Evolutionary conservation across 2,888 invertebrate species (phyloP).

Genomic region (Nasonovia ribisnigri): DNA sequence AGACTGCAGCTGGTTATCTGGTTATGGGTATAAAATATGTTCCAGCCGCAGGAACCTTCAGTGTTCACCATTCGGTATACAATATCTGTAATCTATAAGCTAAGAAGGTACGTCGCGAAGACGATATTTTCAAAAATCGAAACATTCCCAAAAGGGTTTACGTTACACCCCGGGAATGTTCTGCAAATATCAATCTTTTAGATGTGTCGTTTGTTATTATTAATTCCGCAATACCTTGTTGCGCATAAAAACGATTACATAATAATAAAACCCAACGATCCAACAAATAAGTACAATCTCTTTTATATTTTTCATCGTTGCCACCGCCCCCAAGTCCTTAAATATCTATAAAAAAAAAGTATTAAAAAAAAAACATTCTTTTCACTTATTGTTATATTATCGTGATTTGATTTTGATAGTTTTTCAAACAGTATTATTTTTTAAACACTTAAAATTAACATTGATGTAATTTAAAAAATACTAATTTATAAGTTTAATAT

Average conservation of each 20-base stretch:
- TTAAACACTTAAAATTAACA: not conserved
- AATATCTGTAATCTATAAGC: not conserved
- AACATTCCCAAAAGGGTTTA: not conserved
- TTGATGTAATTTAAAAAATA: not conserved
- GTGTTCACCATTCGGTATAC: not conserved
- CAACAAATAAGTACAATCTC: slow-evolving; percentile 4
- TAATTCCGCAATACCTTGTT: not conserved
- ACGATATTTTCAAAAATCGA: not conserved
- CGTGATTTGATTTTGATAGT: not conserved
- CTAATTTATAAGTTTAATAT: not conserved
- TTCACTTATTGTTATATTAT: not conserved
- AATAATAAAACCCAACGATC: not conserved
- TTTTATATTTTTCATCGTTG: too few species aligned
- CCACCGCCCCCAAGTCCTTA: not conserved
- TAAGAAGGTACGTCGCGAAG: not conserved
- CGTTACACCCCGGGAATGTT: not conserved
- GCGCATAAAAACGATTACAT: not conserved
- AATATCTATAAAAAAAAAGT: not conserved
- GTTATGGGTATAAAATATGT: not conserved
- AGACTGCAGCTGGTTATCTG: not conserved
- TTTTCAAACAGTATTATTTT: not conserved
- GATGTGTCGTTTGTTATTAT: not conserved
- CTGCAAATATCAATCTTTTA: not conserved
- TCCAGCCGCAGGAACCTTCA: not conserved
- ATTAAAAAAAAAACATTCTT: not conserved